Base-by-base conservation (phyloP, 2,113 vertebrate species). In the Varanus salvator region DNA sequence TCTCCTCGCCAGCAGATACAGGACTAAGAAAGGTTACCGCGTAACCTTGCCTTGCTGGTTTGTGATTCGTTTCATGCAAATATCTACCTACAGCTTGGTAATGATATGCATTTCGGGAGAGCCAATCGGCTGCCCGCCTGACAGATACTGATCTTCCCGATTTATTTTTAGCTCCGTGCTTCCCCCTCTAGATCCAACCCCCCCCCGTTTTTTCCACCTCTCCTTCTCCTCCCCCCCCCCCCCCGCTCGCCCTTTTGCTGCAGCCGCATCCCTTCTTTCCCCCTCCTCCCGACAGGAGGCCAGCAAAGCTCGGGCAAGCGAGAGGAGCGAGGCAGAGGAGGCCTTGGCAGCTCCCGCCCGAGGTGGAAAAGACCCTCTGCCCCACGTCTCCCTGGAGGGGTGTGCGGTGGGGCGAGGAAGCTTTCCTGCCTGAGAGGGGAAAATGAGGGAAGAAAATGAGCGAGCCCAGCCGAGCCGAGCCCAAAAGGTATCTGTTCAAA, bases 71-170 rank as follows among this genome's bases (percentile, higher is more conserved):
- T 96, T 94, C 94, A 98, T 98, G 97, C 98, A 98, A 98, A 98
- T 98, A 97, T 97, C 97, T 97, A 97, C 97, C 98, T 97, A 97
- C 96, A 96, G 98, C 98, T 97, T 97, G 97, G 98, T 98, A 98
- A 99, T 99, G 98, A 98, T 97, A 98, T 98, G 98, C 98, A 98
- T 98, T 98, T 98, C 98, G 97, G 95, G 95, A 96, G 95, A 98
- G 97, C 98, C 97, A 98, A 98, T 98, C 97, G 96, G 97, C 96
- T 95, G 97, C 96, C 97, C 96, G 97, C 91, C 96, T 98, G 97
- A 97, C 97, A 98, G 97, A 98, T 98, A 98, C 97, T 96, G 97
- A 98, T 98, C 97, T 97, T 96, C 96, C 95, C 95, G 95, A 97
- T 98, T 97, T 98, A 98, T 98, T 98, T 98, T 98, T 98, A 98